Base-by-base conservation (phyloP, 2,113 vertebrate species). In the Hippocampus barbouri region DNA sequence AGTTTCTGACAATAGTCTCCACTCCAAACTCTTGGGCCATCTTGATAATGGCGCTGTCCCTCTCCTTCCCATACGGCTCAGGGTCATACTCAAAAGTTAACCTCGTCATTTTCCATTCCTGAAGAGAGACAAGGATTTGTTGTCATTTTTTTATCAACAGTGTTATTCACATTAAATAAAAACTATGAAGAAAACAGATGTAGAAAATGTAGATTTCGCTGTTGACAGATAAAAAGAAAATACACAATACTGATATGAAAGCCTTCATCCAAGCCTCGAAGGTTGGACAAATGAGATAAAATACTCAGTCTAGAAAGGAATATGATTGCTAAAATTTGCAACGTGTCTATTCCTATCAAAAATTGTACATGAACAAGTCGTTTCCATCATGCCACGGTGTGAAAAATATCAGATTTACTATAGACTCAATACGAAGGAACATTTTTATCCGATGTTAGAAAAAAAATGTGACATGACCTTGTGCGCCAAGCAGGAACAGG, bases 71-170 rank as follows among this genome's bases (percentile, higher is more conserved):
- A 76, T 98, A 98, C 0, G 97, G 97, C 81, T 99, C 97, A 0
- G 97, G 95, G 88, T 98, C 97, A 0, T 94, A 97, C 71, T 99
- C 96, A 25, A 99, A 98, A 0, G 96, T 96, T 77, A 99, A 81
- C 64, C 94, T 91, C 68, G 95, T 97, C 80, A 98, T 94, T 30
- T 94, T 93, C 97, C 96, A 99, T 85, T 98, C 96, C 97, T 99
- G 88, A 15, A 67, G 59, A 18, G 3, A 54, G 27, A 34, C 18
- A 67, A 12, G 47, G 3, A 25, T n/a, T 67, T 1, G 57, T 41
- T 38, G 34, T 6, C 34, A 1, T 38, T 38, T 38, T 70, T 20
- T n/a, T n/a, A n/a, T 41, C 30, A 62, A 8, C 14, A 34, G 59
- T 54, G 53, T 56, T 8, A 12, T 56, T 56, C 8, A 23, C 40